phyloP scores from a whole-genome alignment of 2,888 invertebrate genomes.

The Bruchidius siliquastri region DNA sequence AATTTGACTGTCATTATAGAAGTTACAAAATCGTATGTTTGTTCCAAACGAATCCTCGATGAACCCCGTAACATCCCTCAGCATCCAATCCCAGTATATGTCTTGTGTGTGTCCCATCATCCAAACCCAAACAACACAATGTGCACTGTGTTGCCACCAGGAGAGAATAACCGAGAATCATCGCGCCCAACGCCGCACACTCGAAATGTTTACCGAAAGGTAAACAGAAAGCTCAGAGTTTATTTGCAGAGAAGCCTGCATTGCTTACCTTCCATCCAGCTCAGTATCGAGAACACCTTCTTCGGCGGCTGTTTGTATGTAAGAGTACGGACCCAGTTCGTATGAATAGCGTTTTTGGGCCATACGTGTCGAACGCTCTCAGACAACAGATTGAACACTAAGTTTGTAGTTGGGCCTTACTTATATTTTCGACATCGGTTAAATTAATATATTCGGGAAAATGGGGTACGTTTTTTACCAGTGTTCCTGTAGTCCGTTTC shows the following conservation, averaged over 20 bases:
- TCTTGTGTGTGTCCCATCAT: background rate
- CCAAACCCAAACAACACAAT: slow-evolving; percentile 9
- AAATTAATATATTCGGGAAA: no score
- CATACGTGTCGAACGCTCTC: background rate
- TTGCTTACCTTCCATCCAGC: background rate
- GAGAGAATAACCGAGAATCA: slow-evolving; percentile 25
- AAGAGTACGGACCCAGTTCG: background rate
- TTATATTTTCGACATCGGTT: background rate
- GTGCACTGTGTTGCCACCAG: slow-evolving; percentile 41
- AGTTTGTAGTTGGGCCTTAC: slow-evolving; percentile 31
- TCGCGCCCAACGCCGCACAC: slow-evolving; percentile 30
- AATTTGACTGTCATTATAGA: background rate
- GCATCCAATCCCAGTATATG: background rate
- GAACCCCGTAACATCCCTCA: background rate
- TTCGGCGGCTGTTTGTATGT: slow-evolving; percentile 15
- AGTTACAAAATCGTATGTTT: background rate
- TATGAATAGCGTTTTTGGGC: background rate
- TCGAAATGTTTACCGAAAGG: slow-evolving; percentile 18
- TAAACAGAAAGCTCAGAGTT: slow-evolving; percentile 5
- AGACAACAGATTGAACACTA: slow-evolving; percentile 21
- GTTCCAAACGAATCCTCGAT: background rate
- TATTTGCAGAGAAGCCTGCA: background rate
- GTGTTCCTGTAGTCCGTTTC: no score
- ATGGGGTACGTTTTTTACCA: no score
- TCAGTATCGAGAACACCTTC: slow-evolving; percentile 22